phyloP scores from a whole-genome alignment of 64 coral and sea anemone genomes.

The Hydrozoanthus tunicans region DNA sequence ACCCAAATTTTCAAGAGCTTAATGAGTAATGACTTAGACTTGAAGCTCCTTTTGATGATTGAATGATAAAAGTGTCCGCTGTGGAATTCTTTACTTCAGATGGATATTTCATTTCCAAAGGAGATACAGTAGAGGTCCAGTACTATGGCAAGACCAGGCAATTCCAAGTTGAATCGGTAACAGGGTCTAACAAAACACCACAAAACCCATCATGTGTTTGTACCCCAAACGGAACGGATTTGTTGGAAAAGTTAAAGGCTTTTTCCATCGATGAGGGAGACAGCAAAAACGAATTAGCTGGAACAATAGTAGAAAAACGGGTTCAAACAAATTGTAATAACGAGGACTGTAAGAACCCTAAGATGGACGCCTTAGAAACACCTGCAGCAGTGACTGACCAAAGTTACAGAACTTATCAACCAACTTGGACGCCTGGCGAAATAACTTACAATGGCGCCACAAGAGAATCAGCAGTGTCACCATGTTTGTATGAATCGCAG shows the following conservation, averaged over 20 bases:
- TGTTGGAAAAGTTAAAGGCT: slow-evolving; percentile 16
- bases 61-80: too few species aligned
- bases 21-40: too few species aligned
- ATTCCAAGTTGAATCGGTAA: slow-evolving; percentile 56
- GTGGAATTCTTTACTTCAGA: slow-evolving; percentile 7
- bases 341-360: not conserved
- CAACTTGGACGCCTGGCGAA: not conserved
- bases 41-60: too few species aligned
- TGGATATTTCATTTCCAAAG: slow-evolving; percentile 43
- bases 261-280: not conserved
- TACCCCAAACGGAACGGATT: not conserved
- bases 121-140: slow-evolving; percentile 66
- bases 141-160: slow-evolving; percentile 76
- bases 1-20: too few species aligned
- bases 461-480: not conserved
- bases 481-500: not conserved
- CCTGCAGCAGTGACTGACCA: not conserved
- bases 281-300: not conserved
- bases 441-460: not conserved
- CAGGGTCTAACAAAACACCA: slow-evolving; percentile 13
- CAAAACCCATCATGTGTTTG: not conserved
- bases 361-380: too few species aligned
- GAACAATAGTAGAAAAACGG: not conserved
- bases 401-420: not conserved
- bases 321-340: not conserved